Conservation (phyloP, 2,888 invertebrate species). For the Biston stratarius region DNA sequence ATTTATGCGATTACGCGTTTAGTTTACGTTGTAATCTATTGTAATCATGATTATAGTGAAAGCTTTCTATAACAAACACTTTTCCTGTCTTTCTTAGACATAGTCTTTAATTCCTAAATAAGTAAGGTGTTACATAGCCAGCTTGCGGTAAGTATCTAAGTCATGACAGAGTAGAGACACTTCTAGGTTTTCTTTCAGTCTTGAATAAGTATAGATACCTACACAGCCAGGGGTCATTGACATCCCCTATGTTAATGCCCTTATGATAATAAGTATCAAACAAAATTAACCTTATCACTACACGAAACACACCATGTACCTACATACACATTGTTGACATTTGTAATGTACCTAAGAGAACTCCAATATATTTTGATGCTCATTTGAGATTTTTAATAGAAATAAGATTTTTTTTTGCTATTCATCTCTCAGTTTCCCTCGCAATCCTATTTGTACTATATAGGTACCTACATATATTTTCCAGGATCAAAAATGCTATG, state of each 20-base stretch:
- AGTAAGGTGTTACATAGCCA: not conserved
- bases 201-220: not conserved
- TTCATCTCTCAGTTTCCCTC: no score
- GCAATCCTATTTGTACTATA: no score
- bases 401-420: no score
- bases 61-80: not conserved
- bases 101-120: not conserved
- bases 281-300: not conserved
- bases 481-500: no score
- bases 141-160: not conserved
- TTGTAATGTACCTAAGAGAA: no score
- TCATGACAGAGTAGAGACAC: conserved; percentile 5
- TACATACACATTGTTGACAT: not conserved
- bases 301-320: not conserved
- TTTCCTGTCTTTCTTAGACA: not conserved
- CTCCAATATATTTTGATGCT: no score
- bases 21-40: conserved; percentile 36
- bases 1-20: conserved; percentile 28
- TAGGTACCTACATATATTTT: no score
- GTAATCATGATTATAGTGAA: conserved; percentile 14
- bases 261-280: conserved; percentile 1
- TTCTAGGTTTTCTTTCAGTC: conserved; percentile 30
- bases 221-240: conserved; percentile 13
- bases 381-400: no score
- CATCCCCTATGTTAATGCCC: conserved; percentile 16